Evolutionary conservation across 1,140 invertebrate species (phyloP), one percentile per base, ranked within the genome.

Genomic region (Polypedilum pembai): DNA sequence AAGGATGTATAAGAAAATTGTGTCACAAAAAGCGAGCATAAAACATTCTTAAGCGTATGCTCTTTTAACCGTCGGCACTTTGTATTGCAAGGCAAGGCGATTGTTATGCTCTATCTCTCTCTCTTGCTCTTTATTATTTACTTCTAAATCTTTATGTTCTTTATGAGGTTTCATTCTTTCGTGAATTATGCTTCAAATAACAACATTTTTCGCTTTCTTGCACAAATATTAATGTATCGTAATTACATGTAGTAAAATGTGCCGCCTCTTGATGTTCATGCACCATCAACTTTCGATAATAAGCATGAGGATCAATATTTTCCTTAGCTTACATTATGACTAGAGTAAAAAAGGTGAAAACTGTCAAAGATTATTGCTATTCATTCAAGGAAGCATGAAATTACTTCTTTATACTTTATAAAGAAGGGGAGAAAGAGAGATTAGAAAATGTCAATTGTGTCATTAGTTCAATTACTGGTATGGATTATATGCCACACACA

Each of bases 141-240:
- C 45, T 12, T 56, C 45, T 56, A 56, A 56, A 56, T 56, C 45
- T 56, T 56, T n/a, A 56, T 56, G 3, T 56, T 56, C n/a, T 56
- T 56, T 15, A 56, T n/a, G 12, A 56, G n/a, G 45, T n/a, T 56
- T 56, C n/a, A n/a, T 56, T 56, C 45, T 15, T 12, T 17, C 10
- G 65, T 69, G 20, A 69, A 69, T 69, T 69, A 20, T 69, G 17
- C 18, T 10, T 69, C 3, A 66, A 56, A 56, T 56, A 56, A 56
- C 10, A 15, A 56, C n/a, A 17, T 56, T 69, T 69, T 69, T 10
- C 18, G 65, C 20, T 18, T 18, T 18, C 20, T 18, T 18, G 17
- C 15, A 66, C 12, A 69, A 69, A 69, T 69, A 69, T 69, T 69
- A 69, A 69, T 69, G 65, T 69, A 69, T 69, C 65, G 18, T 69